Percentiles rank a stretch among this genome's conserved stretches.
Evolutionary conservation across 1,140 invertebrate species (phyloP).

Genomic region (Cataglyphis hispanica): DNA sequence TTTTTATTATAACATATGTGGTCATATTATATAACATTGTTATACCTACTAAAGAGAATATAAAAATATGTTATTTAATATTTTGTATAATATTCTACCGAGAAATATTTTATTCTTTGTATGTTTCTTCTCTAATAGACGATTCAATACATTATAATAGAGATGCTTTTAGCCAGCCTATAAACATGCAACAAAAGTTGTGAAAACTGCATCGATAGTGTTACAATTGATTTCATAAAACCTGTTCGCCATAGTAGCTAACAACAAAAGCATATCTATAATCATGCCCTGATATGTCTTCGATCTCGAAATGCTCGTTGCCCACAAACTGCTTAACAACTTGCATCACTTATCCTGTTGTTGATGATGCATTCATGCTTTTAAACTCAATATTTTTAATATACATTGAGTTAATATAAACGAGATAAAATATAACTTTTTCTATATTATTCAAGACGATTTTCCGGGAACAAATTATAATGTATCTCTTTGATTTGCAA

Average conservation of each 20-base stretch:
- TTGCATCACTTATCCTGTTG: constrained; percentile 12
- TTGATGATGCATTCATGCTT: constrained; percentile 26
- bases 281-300: constrained; percentile 65
- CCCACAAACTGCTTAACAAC: constrained; percentile 65
- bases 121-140: not conserved
- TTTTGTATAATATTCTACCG: not conserved
- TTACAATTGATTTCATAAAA: constrained; percentile 66
- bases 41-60: not conserved
- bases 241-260: constrained; percentile 57
- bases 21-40: not conserved
- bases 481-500: not conserved
- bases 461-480: not conserved
- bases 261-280: constrained; percentile 66
- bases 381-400: not conserved
- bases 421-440: not conserved
- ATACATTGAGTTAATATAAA: not conserved
- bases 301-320: constrained; percentile 69
- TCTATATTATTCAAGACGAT: constrained; percentile 7
- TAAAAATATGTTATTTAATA: not conserved
- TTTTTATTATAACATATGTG: not conserved
- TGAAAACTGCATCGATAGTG: constrained; percentile 27
- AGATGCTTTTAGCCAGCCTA: not conserved
- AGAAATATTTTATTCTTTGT: not conserved
- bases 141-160: not conserved
- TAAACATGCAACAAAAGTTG: constrained; percentile 39